Evolutionary conservation across 1,140 invertebrate genomes (phyloP).

Genomic region (Panulirus ornatus): DNA sequence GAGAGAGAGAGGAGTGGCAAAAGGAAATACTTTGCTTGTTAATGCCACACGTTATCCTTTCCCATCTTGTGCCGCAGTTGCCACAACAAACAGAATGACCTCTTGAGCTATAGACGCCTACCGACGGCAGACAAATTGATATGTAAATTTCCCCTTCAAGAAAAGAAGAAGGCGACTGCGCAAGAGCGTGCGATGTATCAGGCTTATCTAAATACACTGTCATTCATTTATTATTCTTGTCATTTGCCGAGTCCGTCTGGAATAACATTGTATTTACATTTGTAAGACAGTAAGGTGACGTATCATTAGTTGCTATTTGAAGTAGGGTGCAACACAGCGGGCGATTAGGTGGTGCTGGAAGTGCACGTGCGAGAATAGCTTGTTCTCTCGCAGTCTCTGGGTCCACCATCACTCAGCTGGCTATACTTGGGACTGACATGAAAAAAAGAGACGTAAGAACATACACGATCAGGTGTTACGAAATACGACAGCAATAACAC

Average conservation of each 20-base stretch:
- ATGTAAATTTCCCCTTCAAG: conserved; percentile 17
- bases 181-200: neutral
- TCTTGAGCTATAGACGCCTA: neutral
- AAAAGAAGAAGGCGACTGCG: neutral
- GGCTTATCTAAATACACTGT: neutral
- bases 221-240: neutral
- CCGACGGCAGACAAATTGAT: conserved; percentile 6
- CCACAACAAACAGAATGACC: too few species aligned
- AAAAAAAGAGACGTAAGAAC: neutral
- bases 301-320: neutral
- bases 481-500: too few species aligned
- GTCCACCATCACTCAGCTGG: neutral
- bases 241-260: neutral
- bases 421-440: neutral
- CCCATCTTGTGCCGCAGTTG: too few species aligned
- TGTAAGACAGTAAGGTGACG: neutral
- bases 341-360: neutral
- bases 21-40: too few species aligned
- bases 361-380: neutral
- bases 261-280: neutral
- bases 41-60: too few species aligned
- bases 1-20: neutral
- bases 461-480: too few species aligned
- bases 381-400: neutral
- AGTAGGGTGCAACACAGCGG: too few species aligned